These are phyloP conservation scores for Pachydiplax longipennis DNA, from an alignment of 2,888 invertebrate genomes.

Conservation along the genomic window DNA sequence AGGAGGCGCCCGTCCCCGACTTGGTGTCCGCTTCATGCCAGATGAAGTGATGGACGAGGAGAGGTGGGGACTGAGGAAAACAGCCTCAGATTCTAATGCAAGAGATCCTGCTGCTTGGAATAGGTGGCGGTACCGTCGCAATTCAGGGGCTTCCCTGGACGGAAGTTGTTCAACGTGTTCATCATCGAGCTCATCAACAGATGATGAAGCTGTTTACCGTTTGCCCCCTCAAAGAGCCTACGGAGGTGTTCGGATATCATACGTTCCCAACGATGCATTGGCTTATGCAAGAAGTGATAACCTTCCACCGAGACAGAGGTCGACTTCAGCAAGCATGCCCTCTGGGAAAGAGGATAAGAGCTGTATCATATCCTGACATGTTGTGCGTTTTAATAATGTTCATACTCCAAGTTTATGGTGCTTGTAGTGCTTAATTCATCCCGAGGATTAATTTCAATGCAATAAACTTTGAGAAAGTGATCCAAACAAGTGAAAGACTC, in stretches of 20 bases:
- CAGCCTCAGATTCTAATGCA: slow-evolving; percentile 56
- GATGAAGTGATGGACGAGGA: slow-evolving; percentile 64
- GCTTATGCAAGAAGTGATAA: slow-evolving; percentile 71
- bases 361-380: slow-evolving; percentile 81
- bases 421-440: background rate
- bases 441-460: too few species aligned
- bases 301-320: slow-evolving; percentile 56
- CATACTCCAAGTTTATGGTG: background rate
- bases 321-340: slow-evolving; percentile 55
- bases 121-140: slow-evolving; percentile 48
- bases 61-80: slow-evolving; percentile 59
- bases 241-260: slow-evolving; percentile 84
- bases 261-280: slow-evolving; percentile 90
- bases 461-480: too few species aligned
- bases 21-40: slow-evolving; percentile 40
- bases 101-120: slow-evolving; percentile 47
- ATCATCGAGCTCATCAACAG: slow-evolving; percentile 72
- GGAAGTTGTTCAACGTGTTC: slow-evolving; percentile 89
- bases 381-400: background rate
- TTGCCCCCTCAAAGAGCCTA: slow-evolving; percentile 83
- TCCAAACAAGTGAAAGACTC: too few species aligned
- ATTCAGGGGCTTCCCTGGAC: slow-evolving; percentile 69
- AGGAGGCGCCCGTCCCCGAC: slow-evolving; percentile 55
- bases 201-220: slow-evolving; percentile 88
- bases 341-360: slow-evolving; percentile 75